Evolutionary conservation across 1,140 invertebrate species (phyloP), one percentile per base, ranked within the genome.

Genomic region (Nylanderia fulva): DNA sequence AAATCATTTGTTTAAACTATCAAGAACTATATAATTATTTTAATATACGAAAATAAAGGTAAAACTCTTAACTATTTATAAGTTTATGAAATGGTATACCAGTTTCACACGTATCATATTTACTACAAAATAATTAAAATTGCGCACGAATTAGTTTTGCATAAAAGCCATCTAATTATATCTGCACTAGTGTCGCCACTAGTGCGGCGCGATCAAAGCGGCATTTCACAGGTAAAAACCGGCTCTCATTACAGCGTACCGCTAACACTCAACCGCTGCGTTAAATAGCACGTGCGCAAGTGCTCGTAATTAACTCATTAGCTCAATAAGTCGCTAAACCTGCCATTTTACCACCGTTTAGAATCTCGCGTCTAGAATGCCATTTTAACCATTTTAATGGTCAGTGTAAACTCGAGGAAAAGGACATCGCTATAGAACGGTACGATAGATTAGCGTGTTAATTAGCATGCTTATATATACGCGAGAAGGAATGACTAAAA

Each of bases 251-350:
- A 90, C 61, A 9, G 72, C 39, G 54, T 54, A 88, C 63, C 58
- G 68, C 71, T 66, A 63, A 13, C 39, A 52, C 60, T 61, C 54
- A 69, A 58, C 21, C 69, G 68, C 42, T 76, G 69, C 74, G 85
- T 88, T 90, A 90, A 88, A 84, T 64, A 86, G 83, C 69, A 86
- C 80, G 74, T 76, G 82, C 80, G 75, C 85, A 75, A 75, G 87
- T 86, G 88, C 85, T 87, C 71, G 76, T 90, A 90, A 90, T 90
- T 90, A 90, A 90, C 88, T 87, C 85, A 85, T 90, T 87, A 90
- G 24, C 76, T 77, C 75, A 69, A 85, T 76, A 69, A 88, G 48
- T 69, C 36, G 86, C 84, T 88, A 88, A 64, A 69, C 84, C 48
- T 74, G 66, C 63, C 76, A 54, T 74, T 64, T 74, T 75, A 83